Evolutionary conservation across 2,113 vertebrate genomes (phyloP).

Genomic region (Sinosuthora webbiana): DNA sequence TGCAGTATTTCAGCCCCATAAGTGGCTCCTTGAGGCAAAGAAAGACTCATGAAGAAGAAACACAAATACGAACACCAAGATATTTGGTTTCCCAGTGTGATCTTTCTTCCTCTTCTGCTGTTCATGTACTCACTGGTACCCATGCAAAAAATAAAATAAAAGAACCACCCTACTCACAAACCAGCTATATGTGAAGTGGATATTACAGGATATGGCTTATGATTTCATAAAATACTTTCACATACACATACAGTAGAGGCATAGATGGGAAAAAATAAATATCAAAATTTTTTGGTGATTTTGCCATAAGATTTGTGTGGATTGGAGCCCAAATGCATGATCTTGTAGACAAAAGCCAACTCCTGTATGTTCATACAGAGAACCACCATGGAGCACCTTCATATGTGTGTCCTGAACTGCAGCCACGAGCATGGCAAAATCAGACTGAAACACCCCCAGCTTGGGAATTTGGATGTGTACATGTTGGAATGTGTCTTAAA

Average conservation of each 20-base stretch:
- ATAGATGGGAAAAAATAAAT: not conserved
- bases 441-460: not conserved
- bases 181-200: not conserved
- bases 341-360: not conserved
- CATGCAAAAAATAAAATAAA: constrained; percentile 4
- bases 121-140: not conserved
- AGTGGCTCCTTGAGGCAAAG: constrained; percentile 65
- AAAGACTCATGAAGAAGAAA: constrained; percentile 53
- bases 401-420: not conserved
- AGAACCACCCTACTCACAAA: not conserved
- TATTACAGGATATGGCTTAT: not conserved
- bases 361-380: not conserved
- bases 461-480: accelerated
- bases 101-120: not conserved
- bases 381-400: not conserved
- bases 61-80: constrained; percentile 39
- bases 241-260: not conserved
- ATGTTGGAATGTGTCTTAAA: not conserved
- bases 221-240: not conserved
- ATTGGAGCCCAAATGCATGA: not conserved
- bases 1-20: constrained; percentile 62
- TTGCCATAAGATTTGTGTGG: not conserved
- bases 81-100: constrained; percentile 41
- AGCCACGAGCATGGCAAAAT: not conserved
- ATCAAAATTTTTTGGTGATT: not conserved